phyloP scores from a whole-genome alignment of 2,888 invertebrate genomes.

The Oscheius sp. region DNA sequence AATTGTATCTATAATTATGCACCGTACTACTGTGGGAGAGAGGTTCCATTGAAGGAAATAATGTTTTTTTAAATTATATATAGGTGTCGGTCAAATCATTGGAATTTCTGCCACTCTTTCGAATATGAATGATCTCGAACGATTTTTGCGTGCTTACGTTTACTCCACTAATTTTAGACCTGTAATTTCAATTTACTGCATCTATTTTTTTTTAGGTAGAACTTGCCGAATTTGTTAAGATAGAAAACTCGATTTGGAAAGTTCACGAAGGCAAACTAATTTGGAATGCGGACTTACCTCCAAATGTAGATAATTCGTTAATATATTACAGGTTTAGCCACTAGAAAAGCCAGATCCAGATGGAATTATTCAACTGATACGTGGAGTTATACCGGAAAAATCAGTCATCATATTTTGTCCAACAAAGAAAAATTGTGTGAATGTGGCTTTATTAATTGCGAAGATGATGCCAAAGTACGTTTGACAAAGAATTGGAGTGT shows the following conservation, averaged over 20 bases:
- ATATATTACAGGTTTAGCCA: neutral
- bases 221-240: constrained; percentile 50
- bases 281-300: constrained; percentile 19
- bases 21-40: too few species aligned
- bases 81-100: constrained; percentile 80
- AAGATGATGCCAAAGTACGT: constrained; percentile 75
- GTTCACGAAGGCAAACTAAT: constrained; percentile 46
- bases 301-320: constrained; percentile 36
- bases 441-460: constrained; percentile 82
- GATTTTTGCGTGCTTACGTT: constrained; percentile 82
- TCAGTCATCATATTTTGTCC: constrained; percentile 91
- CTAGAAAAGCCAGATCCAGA: constrained; percentile 42
- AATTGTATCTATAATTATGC: too few species aligned
- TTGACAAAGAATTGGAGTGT: constrained; percentile 11
- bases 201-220: constrained; percentile 49
- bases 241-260: constrained; percentile 43
- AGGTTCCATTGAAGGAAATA: neutral
- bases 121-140: constrained; percentile 83
- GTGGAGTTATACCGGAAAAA: constrained; percentile 81
- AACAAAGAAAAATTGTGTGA: constrained; percentile 90
- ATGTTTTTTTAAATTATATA: too few species aligned
- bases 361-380: constrained; percentile 46
- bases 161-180: constrained; percentile 88
- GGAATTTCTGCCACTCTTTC: constrained; percentile 98
- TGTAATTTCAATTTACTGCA: constrained; percentile 50